Evolutionary conservation across 2,888 invertebrate species (phyloP), one percentile per base, ranked within the genome.

Genomic region (Pimpla rufipes): DNA sequence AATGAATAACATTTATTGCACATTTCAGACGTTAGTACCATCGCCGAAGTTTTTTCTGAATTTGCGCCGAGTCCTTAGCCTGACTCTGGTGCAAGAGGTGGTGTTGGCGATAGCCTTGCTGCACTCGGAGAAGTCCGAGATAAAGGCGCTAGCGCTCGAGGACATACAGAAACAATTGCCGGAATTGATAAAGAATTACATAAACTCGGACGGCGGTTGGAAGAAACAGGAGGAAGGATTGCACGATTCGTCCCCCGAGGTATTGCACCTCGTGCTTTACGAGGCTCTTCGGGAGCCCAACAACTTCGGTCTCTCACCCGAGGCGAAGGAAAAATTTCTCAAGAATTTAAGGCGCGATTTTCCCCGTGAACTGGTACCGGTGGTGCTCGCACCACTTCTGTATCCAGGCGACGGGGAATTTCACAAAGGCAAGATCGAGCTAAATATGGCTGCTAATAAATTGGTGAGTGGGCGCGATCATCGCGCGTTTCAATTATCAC

Each of bases 21-120:
- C 67, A 6, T 89, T 90, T 87, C 94, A 98, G 98, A 96, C 95
- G 90, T 94, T 97, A 89, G 97, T 96, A 94, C 96, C 97, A 88
- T 95, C 97, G 88, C 94, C 96, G 89, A 96, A 97, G 93, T 95
- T 98, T 93, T 96, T 98, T 93, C 95, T 95, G 91, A 97, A 97
- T 92, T 95, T 99, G 90, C 97, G 97, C 93, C 97, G 97, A 94
- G 95, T 97, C 90, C 95, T 98, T 91, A 97, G 97, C 93, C 95
- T 98, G 91, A 97, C 97, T 84, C 96, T 97, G 89, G 96, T 98
- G 64, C 98, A 98, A 94, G 98, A 99, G 95, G 97, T 98, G 91
- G 96, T 97, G 70, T 96, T 98, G 94, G 97, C 97, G 80, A 95
- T 99, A 90, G 97, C 97, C 84, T 94, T 98, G 87, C 95, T 97